Conservation (phyloP, 2,113 vertebrate genomes). For the Sebastes schlegelii region DNA sequence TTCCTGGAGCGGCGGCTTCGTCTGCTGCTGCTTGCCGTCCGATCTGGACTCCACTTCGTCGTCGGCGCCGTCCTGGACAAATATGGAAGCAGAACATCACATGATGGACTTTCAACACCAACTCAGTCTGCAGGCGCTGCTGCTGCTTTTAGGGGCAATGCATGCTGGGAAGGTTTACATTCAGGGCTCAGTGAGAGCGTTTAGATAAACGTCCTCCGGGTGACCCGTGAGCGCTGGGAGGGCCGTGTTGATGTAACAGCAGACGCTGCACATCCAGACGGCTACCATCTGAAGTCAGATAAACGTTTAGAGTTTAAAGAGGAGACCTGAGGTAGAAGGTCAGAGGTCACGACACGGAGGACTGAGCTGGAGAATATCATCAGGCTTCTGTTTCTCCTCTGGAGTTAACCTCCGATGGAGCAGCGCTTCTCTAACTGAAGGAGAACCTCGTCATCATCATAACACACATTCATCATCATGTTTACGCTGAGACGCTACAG, state of each 20-base stretch:
- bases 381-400: too few species aligned
- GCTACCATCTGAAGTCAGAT: too few species aligned
- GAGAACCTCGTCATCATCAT: too few species aligned
- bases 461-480: too few species aligned
- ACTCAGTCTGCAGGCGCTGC: neutral
- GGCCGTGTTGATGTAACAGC: neutral
- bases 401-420: too few species aligned
- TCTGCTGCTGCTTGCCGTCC: constrained; percentile 53
- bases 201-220: neutral
- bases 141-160: neutral
- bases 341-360: too few species aligned
- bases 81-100: constrained; percentile 42
- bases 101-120: neutral
- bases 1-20: constrained; percentile 34
- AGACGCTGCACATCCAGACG: neutral
- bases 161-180: neutral
- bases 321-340: too few species aligned
- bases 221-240: neutral
- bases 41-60: neutral
- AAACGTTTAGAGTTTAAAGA: too few species aligned
- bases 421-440: too few species aligned
- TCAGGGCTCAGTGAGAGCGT: neutral
- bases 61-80: constrained; percentile 52
- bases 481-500: too few species aligned
- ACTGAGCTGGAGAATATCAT: too few species aligned